Base-by-base conservation (phyloP, 2,113 vertebrate species). In the Equus quagga region DNA sequence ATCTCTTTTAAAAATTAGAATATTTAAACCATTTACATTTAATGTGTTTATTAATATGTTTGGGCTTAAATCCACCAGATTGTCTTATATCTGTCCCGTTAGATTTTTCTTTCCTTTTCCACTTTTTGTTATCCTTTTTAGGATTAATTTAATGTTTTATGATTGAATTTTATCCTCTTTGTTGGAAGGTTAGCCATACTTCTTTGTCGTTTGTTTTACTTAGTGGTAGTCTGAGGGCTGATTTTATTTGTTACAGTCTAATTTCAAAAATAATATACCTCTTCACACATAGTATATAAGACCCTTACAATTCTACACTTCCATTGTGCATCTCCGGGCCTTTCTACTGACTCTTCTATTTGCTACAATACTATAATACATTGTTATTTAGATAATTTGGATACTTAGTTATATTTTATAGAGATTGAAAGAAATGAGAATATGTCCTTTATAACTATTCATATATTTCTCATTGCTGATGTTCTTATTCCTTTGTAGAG, bases 181-280 rank as follows among this genome's bases (percentile, higher is more conserved):
- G 18, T 44, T 76, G n/a, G 70, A 33, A 65, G 76, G 6, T 44
- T 41, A 65, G 13, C 12, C 41, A 24, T 85, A 75, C 1, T 0
- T 31, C 24, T 64, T 64, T 73, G 9, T 28, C n/a, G 2, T 9
- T 72, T 44, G 36, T 24, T 49, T 17, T 41, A 31, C 3, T 65
- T 65, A 83, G 23, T 92, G 21, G 19, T 72, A 23, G 23, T 82
- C 21, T 70, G 49, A 62, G 9, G 70, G 8, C 8, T 93, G 36
- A 76, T 85, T 75, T 85, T 93, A 54, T 23, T 76, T 89, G n/a
- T 76, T 89, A 31, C 41, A 85, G 51, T 13, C 89, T 58, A 81
- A 93, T 51, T 83, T 70, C 26, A 80, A 26, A 19, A 91, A 70
- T 58, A 49, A 28, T 60, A 33, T 24, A 72, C 23, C 41, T 94